phyloP scores from a whole-genome alignment of 35 echinoderm and acorn worm species.

The Stichopus chloronotus region DNA sequence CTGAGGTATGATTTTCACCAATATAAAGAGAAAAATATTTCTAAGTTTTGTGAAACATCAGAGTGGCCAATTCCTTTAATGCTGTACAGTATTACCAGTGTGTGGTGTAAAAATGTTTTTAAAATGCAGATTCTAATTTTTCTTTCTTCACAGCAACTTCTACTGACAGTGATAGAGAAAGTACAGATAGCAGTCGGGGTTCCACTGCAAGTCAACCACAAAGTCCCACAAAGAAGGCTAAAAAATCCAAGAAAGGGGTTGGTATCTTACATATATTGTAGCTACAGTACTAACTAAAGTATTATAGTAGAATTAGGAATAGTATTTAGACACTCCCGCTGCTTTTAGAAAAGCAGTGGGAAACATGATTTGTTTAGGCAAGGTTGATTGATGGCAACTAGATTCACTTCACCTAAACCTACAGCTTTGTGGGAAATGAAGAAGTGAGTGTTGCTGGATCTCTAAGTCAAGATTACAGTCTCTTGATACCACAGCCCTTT shows the following conservation, averaged over 20 bases:
- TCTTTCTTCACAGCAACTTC: conserved; percentile 64
- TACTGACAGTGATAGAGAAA: conserved; percentile 80
- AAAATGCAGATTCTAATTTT: neutral
- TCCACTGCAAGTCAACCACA: conserved; percentile 70
- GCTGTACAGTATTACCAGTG: neutral
- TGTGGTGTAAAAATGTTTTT: neutral
- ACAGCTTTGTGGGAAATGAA: too few relatives aligned
- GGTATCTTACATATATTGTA: neutral
- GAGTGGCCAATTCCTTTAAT: neutral
- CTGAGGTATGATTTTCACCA: neutral
- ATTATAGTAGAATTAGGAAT: too few relatives aligned
- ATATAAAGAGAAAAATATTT: neutral
- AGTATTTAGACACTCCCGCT: too few relatives aligned
- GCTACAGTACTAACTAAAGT: too few relatives aligned
- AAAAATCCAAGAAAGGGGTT: conserved; percentile 57
- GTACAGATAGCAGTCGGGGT: conserved; percentile 71
- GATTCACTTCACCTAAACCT: too few relatives aligned
- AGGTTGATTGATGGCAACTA: too few relatives aligned
- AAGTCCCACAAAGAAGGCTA: conserved; percentile 78
- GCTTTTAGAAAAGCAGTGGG: too few relatives aligned
- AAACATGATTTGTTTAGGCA: too few relatives aligned
- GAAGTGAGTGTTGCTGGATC: neutral
- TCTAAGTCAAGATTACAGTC: neutral
- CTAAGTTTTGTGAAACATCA: neutral
- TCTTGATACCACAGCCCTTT: neutral